Conservation (phyloP, 1,140 invertebrate species). For the Bombus sylvicola region DNA sequence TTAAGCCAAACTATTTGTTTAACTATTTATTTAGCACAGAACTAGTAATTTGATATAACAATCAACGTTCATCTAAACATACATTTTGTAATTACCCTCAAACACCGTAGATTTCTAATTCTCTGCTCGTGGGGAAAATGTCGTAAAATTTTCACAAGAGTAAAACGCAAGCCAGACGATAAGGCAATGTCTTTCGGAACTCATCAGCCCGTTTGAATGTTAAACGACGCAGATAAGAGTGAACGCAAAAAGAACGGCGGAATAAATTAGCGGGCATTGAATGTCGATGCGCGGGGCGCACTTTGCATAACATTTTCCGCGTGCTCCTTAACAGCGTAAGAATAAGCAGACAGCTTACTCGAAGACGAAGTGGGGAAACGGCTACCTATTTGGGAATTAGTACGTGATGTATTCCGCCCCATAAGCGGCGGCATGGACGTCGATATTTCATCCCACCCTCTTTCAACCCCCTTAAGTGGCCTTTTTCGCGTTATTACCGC, state of each 20-base stretch:
- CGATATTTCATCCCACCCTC: slow-evolving; percentile 65
- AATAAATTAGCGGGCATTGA: slow-evolving; percentile 64
- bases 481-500: slow-evolving; percentile 69
- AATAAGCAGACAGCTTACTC: slow-evolving; percentile 67
- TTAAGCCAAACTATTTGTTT: too few species aligned
- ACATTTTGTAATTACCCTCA: too few species aligned
- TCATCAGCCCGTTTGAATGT: slow-evolving; percentile 51
- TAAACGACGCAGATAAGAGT: slow-evolving; percentile 41
- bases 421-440: slow-evolving; percentile 62
- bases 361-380: slow-evolving; percentile 60
- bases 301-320: slow-evolving; percentile 64
- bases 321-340: slow-evolving; percentile 56
- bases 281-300: slow-evolving; percentile 48
- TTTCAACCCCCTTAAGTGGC: slow-evolving; percentile 58
- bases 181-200: slow-evolving; percentile 47
- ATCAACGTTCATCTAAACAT: not conserved
- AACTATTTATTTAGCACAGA: too few species aligned
- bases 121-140: not conserved
- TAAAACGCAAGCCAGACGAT: slow-evolving; percentile 5
- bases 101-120: slow-evolving; percentile 10
- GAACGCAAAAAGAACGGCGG: slow-evolving; percentile 28
- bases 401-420: slow-evolving; percentile 69
- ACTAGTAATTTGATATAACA: too few species aligned
- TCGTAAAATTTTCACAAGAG: slow-evolving; percentile 40
- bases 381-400: slow-evolving; percentile 70